Evolutionary conservation across 2,113 vertebrate species (phyloP), one percentile per base, ranked within the genome.

Genomic region (Naja naja): DNA sequence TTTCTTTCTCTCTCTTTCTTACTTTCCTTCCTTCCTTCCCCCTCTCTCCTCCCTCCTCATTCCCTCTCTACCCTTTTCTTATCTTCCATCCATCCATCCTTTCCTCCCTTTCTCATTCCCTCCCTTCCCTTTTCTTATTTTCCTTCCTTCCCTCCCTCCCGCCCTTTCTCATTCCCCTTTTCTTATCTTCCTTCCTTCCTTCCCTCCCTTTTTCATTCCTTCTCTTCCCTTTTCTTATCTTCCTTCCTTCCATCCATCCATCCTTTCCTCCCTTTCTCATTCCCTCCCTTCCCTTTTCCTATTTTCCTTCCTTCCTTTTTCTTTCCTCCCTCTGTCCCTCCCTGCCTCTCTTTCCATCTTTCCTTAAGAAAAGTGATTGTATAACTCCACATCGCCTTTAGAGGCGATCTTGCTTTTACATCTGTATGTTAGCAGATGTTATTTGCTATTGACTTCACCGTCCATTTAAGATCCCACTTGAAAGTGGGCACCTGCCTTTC

Each of bases 81-180:
- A 47, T 47, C 47, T 47, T 47, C 54, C 54, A 20, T 54, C 53
- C 53, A 4, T 16, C 54, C 54, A 7, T 22, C 55, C 2, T 8
- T 58, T 9, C 8, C 56, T 25, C 8, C 8, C 23, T 58, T 8
- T 25, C 23, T 58, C 56, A 7, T 9, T 10, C 23, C 3, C 9
- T 60, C 3, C 8, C 56, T 27, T 10, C 56, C 56, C 1, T 6
- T 55, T 2, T 22, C 54, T 25, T 58, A 18, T 54, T 0, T 18
- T 54, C 53, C 3, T 56, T 56, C 56, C 8, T 10, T 27, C 56
- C 9, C 8, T 23, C 25, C 25, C 8, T 0, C 25, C 23, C 27
- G 0, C 47, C 23, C 2, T 1, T 2, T 2, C 0, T 2, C 1
- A 1, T 7, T 3, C 4, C 47, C 0, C 22, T 5, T 1, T 9